Evolutionary conservation across 2,113 vertebrate genomes (phyloP).

Genomic region (Rafetus swinhoei): DNA sequence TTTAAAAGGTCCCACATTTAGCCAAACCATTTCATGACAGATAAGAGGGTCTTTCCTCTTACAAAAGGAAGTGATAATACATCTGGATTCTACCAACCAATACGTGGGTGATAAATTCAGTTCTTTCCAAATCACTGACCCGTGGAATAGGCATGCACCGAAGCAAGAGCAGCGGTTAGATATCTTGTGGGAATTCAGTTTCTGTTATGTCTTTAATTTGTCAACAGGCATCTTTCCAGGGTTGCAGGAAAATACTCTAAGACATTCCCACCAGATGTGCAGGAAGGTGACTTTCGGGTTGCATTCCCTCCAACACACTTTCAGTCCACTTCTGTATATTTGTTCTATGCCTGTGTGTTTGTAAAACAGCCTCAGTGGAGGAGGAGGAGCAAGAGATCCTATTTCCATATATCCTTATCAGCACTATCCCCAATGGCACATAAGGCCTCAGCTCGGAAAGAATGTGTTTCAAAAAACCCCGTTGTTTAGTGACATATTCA

Average conservation of each 20-base stretch:
- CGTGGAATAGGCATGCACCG: constrained; percentile 19
- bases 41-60: constrained; percentile 39
- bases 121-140: constrained; percentile 50
- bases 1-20: constrained; percentile 53
- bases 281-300: neutral
- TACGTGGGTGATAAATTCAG: constrained; percentile 45
- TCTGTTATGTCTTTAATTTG: constrained; percentile 57
- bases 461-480: neutral
- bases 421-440: neutral
- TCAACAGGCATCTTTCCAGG: constrained; percentile 31
- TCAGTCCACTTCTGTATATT: neutral
- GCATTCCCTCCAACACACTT: neutral
- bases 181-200: constrained; percentile 52
- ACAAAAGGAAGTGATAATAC: constrained; percentile 40
- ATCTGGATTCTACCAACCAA: constrained; percentile 14
- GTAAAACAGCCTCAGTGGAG: neutral
- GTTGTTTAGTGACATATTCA: neutral
- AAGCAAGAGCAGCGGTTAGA: constrained; percentile 23
- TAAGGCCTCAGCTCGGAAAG: neutral
- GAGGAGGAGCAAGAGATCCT: neutral
- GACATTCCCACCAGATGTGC: constrained; percentile 39
- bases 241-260: neutral
- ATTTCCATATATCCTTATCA: neutral
- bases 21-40: neutral
- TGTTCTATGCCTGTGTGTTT: neutral